Evolutionary conservation across 2,888 invertebrate species (phyloP), one percentile per base, ranked within the genome.

Genomic region (Trilocha varians): DNA sequence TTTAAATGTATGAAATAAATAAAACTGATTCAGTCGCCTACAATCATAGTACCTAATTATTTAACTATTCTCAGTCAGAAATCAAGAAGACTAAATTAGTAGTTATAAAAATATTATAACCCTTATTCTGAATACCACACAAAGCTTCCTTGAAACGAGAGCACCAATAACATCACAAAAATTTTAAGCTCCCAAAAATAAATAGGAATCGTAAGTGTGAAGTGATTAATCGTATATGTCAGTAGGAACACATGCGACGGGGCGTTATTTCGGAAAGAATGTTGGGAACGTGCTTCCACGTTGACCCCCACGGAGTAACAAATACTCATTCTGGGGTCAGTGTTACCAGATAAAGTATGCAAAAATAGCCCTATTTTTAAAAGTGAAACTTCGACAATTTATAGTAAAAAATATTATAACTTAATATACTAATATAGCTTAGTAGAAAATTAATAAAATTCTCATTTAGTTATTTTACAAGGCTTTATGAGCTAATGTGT

Each of bases 251-350:
- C 70, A 77, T 71, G 71, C 69, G 69, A 70, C 68, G 65, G 76
- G 70, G 70, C 70, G 78, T 76, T 79, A 78, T 79, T 78, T 79
- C 55, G 72, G 71, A 78, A 82, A 76, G 79, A 82, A 82, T 80
- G 80, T 63, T 52, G 53, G 62, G 78, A 78, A 79, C 80, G 80
- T 80, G 80, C 79, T 77, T 74, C 78, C 67, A 70, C 54, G 62
- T 59, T 75, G 80, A 78, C 78, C 78, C 79, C 78, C 74, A 63
- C 62, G 59, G 69, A 62, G 70, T 73, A 68, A 78, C 78, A 76
- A 78, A 78, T 75, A 68, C 66, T 67, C 67, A 60, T 55, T 56
- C 59, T 60, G 60, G 59, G 61, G n/a, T n/a, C n/a, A n/a, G n/a
- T n/a, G n/a, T n/a, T n/a, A n/a, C n/a, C n/a, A n/a, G n/a, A n/a